Percentiles rank a stretch among this genome's conserved stretches.
Conservation (phyloP, 2,113 vertebrate species). For the Anser brachyrhynchus region DNA sequence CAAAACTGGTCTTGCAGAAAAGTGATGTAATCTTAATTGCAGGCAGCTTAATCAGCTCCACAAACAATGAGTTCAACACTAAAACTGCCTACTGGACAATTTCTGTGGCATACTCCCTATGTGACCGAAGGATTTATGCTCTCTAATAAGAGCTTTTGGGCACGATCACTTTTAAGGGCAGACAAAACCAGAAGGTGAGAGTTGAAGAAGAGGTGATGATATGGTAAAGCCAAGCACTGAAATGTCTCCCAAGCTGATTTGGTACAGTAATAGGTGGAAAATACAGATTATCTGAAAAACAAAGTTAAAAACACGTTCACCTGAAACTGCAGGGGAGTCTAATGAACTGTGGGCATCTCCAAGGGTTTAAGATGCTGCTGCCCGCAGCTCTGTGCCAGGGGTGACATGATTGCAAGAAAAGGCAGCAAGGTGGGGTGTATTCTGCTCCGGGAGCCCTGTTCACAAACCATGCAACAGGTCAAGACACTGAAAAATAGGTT, state of each 20-base stretch:
- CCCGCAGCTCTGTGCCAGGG: background rate
- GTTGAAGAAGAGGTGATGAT: background rate
- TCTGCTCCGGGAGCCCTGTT: background rate
- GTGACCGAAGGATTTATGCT: background rate
- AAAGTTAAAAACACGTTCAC: background rate
- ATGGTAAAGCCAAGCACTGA: background rate
- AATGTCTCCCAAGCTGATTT: background rate
- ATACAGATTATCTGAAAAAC: background rate
- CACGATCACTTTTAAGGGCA: background rate
- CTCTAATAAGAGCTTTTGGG: background rate
- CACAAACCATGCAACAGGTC: background rate
- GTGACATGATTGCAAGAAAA: background rate
- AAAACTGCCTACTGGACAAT: background rate
- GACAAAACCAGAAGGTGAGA: background rate
- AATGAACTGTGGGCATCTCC: background rate
- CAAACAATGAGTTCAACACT: background rate
- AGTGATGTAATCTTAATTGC: background rate
- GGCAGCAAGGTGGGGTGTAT: rapidly evolving
- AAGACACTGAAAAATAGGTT: background rate
- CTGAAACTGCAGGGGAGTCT: background rate
- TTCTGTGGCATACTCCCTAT: background rate
- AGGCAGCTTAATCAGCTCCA: background rate
- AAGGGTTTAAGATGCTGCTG: background rate
- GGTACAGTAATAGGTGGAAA: background rate
- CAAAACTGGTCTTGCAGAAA: background rate